Base-by-base conservation (phyloP, 64 coral and sea anemone genomes). In the Acropora yongei region DNA sequence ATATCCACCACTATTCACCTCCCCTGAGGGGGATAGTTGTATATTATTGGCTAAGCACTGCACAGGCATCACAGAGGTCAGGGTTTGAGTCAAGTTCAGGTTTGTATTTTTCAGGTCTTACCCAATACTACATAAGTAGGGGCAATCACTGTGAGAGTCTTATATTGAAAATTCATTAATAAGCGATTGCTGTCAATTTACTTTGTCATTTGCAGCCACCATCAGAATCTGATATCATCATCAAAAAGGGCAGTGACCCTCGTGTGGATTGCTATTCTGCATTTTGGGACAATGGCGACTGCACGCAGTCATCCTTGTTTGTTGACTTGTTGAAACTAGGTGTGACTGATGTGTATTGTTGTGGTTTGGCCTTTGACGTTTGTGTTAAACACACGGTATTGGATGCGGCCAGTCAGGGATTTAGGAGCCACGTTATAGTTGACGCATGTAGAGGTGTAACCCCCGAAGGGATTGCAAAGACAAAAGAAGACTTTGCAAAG, bases 351-450 rank as follows among this genome's bases (percentile, higher is more conserved):
- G 57, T 98, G 6, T 98, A 88, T 71, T 9, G 95, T 19, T 90
- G 87, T 93, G 96, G 96, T 8, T 91, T 98, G 77, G 96, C 96
- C 6, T 93, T 98, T 49, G 96, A 98, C 80, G 78, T 90, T 46
- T 98, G 96, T 83, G 96, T 96, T 20, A 85, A 76, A 46, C 83
- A 90, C 58, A 78, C 96, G 47, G 88, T 91, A 18, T 72, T 90
- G 1, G 96, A 98, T 88, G 93, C 93, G 30, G 71, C 44, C 9
- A 46, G 79, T 2, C 96, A 93, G 41, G 96, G 96, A 4, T 93
- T 98, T 44, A 91, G 67, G 16, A 98, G 93, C 30, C 77, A 79
- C 44, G 96, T 98, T n/a, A 65, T 98, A 40, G 93, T 84, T 13
- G 93, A 98, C 91, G 96, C 90, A 0, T 93, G 93, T 41, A 66